phyloP scores from a whole-genome alignment of 2,888 invertebrate species.

The Yponomeuta plumbellus region DNA sequence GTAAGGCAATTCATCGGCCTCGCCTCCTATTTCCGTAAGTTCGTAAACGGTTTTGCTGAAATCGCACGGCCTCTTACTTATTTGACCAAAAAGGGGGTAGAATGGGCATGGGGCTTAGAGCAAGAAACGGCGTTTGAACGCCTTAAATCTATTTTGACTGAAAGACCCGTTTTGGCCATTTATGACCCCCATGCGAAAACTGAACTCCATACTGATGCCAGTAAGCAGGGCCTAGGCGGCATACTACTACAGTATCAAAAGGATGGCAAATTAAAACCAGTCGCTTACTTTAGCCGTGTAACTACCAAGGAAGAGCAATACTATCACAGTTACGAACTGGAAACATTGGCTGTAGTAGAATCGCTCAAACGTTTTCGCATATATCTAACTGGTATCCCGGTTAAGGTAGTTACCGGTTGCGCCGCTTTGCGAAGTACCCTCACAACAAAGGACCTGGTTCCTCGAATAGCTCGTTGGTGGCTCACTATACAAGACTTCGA shows the following conservation, averaged over 20 bases:
- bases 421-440: neutral
- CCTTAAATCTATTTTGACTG: slow-evolving; percentile 25
- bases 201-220: slow-evolving; percentile 38
- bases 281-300: slow-evolving; percentile 28
- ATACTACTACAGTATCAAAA: slow-evolving; percentile 18
- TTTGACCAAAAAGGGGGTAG: slow-evolving; percentile 22
- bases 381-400: neutral
- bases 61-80: slow-evolving; percentile 20
- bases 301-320: slow-evolving; percentile 26
- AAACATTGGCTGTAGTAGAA: slow-evolving; percentile 28
- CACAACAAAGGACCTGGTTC: neutral
- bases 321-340: slow-evolving; percentile 38
- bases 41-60: slow-evolving; percentile 17
- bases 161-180: slow-evolving; percentile 29
- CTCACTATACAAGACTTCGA: neutral
- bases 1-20: slow-evolving; percentile 19
- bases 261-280: slow-evolving; percentile 19
- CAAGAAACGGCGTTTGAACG: slow-evolving; percentile 24
- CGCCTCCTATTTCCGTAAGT: slow-evolving; percentile 19
- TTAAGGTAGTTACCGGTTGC: slow-evolving; percentile 7
- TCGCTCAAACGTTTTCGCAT: neutral
- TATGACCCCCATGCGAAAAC: slow-evolving; percentile 26
- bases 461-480: slow-evolving; percentile 12
- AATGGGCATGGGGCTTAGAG: slow-evolving; percentile 21
- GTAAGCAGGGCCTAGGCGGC: slow-evolving; percentile 31